Evolutionary conservation across 2,888 invertebrate genomes (phyloP).

Genomic region (Crocallis elinguaria): DNA sequence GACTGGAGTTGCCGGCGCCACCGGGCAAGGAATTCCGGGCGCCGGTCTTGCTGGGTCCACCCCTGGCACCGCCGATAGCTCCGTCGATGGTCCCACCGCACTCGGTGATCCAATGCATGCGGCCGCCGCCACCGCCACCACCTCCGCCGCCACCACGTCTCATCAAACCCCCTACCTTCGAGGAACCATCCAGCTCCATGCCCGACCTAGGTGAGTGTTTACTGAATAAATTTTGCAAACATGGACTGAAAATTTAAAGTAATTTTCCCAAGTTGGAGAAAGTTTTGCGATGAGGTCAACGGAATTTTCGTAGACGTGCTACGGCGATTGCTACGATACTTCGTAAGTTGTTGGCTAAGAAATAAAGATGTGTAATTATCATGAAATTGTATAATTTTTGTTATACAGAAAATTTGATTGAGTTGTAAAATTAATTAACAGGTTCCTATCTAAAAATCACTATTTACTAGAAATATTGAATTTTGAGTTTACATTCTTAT

Average conservation of each 20-base stretch:
- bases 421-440: too few relatives aligned
- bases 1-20: constrained; percentile 77
- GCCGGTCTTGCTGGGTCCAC: constrained; percentile 68
- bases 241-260: background rate
- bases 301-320: constrained; percentile 25
- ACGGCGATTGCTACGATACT: constrained; percentile 9
- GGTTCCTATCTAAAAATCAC: too few relatives aligned
- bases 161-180: constrained; percentile 84
- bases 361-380: too few relatives aligned
- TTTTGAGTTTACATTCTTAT: too few relatives aligned
- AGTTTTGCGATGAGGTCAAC: constrained; percentile 6
- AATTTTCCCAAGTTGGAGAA: constrained; percentile 1
- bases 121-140: constrained; percentile 80
- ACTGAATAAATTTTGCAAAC: background rate
- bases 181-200: constrained; percentile 94
- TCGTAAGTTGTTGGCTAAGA: too few relatives aligned
- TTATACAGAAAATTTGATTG: too few relatives aligned
- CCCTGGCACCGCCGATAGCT: constrained; percentile 53
- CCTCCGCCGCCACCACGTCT: constrained; percentile 81
- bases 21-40: constrained; percentile 80
- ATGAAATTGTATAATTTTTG: too few relatives aligned
- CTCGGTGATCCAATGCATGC: constrained; percentile 82
- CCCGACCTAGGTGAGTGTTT: constrained; percentile 92
- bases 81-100: too few relatives aligned
- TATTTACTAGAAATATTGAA: too few relatives aligned